These are phyloP conservation scores for Glaucidium brasilianum DNA, from an alignment of 2,113 vertebrate genomes.

Conservation along the genomic window DNA sequence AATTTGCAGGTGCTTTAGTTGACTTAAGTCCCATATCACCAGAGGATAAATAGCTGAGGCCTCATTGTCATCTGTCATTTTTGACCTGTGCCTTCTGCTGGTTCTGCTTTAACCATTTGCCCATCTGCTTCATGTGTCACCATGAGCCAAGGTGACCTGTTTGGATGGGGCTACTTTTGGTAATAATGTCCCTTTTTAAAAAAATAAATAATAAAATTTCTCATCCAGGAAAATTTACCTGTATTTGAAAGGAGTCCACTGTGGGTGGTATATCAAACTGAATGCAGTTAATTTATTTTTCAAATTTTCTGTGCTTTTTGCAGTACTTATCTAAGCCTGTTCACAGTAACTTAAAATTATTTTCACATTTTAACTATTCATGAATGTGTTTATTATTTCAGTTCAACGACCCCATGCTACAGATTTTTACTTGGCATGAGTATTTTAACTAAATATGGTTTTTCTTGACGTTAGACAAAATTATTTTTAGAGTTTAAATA, in stretches of 20 bases:
- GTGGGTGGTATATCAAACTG: not conserved
- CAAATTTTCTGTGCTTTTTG: not conserved
- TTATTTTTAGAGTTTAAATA: not conserved
- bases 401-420: accelerated
- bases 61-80: not conserved
- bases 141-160: not conserved
- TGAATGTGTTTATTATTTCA: not conserved
- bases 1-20: not conserved
- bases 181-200: not conserved
- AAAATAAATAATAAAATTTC: not conserved
- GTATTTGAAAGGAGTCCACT: not conserved
- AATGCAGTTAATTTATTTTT: not conserved
- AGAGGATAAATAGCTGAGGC: not conserved
- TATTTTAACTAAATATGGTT: not conserved
- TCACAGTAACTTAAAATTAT: not conserved
- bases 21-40: not conserved
- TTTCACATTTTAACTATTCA: not conserved
- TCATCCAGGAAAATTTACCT: not conserved
- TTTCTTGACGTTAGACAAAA: not conserved
- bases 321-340: not conserved
- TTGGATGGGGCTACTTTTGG: not conserved
- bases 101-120: not conserved
- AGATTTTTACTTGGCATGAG: not conserved
- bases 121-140: not conserved
- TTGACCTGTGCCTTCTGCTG: not conserved